Conservation (phyloP, 2,113 vertebrate genomes). For the Odocoileus hemionus region DNA sequence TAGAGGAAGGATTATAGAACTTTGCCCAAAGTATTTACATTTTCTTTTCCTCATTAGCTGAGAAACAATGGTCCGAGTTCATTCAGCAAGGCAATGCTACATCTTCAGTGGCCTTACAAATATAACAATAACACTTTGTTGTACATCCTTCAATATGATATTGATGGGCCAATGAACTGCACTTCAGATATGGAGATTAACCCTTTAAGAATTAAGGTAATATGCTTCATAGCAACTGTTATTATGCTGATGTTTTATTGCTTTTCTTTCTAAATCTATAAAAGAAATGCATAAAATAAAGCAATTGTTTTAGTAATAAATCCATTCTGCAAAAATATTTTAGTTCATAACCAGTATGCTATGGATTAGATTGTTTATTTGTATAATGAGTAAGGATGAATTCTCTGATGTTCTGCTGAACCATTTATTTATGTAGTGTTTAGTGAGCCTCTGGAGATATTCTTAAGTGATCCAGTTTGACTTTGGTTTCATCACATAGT, state of each 20-base stretch:
- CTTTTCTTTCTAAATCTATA: not conserved
- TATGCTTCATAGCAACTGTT: not conserved
- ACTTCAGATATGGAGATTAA: constrained; percentile 91
- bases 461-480: not conserved
- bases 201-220: constrained; percentile 91
- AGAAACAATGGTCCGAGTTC: constrained; percentile 95
- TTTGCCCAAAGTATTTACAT: not conserved
- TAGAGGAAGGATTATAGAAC: not conserved
- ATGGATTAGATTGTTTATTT: not conserved
- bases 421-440: not conserved
- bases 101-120: constrained; percentile 90
- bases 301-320: not conserved
- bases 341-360: not conserved
- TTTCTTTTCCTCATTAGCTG: constrained; percentile 81
- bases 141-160: constrained; percentile 89
- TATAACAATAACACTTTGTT: constrained; percentile 88
- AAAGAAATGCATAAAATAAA: not conserved
- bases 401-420: not conserved
- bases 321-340: not conserved
- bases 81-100: constrained; percentile 93
- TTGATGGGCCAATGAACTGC: constrained; percentile 97
- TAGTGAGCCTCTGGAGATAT: not conserved
- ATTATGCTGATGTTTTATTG: not conserved
- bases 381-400: not conserved
- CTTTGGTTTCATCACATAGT: not conserved